Base-by-base conservation (phyloP, 2,797 vertebrate species). In the Pelobates cultripes region DNA sequence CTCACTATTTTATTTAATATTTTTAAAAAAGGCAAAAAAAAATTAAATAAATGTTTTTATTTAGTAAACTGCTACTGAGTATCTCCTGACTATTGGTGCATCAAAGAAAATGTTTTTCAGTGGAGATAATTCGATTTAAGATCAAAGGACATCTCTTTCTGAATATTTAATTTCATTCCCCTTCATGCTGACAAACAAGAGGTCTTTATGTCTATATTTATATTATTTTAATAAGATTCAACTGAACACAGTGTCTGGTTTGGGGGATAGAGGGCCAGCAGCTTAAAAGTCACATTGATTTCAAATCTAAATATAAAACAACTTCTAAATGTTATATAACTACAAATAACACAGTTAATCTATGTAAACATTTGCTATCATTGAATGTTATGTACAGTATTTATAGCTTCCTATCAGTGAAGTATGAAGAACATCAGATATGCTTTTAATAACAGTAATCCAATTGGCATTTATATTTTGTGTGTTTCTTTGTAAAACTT, bases 111-210 rank as follows among this genome's bases (percentile, higher is more conserved):
- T 78, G 53, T 71, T 78, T 51, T 55, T 67, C 68, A 69, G 66
- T 71, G 61, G 53, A 61, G 77, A 72, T 79, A 79, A 79, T 44
- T 71, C 17, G 70, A 70, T 70, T 63, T 63, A n/a, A 79, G 77
- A 71, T 79, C 68, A 79, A 79, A 79, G 69, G 55, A 15, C 13
- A 70, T 28, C 55, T 28, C 28, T 78, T 43, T 70, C 77, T 47
- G 43, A 79, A 79, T 79, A 51, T 71, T 44, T 70, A 78, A 78
- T 78, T 45, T 13, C 77, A 15, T 44, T 45, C 69, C 66, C 28
- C 77, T 55, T 55, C 43, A 51, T 51, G 13, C 75, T 43, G 17
- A 43, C 64, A 61, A 60, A 70, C 63, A 78, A 70, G 12, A 77
- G 75, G 12, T 55, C 2, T 73, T 47, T 55, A 40, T 73, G 40